Base-by-base conservation (phyloP, 2,113 vertebrate genomes). In the Oncorhynchus mykiss region DNA sequence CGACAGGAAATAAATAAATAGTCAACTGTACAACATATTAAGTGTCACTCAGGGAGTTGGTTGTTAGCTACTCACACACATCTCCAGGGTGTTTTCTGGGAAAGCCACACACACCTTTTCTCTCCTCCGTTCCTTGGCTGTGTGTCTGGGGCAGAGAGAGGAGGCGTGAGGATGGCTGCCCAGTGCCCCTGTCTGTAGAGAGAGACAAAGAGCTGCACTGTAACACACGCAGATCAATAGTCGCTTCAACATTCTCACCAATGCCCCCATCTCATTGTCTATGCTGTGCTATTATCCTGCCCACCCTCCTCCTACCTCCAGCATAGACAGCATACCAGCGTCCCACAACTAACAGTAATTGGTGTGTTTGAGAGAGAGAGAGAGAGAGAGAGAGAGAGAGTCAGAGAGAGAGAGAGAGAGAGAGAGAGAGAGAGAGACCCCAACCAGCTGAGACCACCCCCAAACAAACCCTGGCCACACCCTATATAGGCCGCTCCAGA, bases 241-340 rank as follows among this genome's bases (percentile, higher is more conserved):
- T 45, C 39, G 3, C 39, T 45, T 45, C 22, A 62, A 82, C 66
- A 27, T 54, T 59, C 54, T 60, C 70, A 25, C 70, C 70, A 78
- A 67, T 72, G 25, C 68, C 54, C 39, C 11, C 24, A 71, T 60
- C 22, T 57, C 66, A 48, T 31, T 68, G 45, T 79, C 68, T 70
- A 22, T 71, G 60, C 60, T 74, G 31, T 57, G 22, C 51, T 79
- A 80, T 59, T 76, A 65, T 81, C 66, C 20, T 70, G 64, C 70
- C 80, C 64, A 20, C 72, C 73, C 4, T 68, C 67, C 72, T 74
- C 86, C 81, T 82, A 84, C 88, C 20, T 20, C 77, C 67, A 70
- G 81, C 79, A 92, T 71, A 78, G 78, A 80, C 81, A 72, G 80
- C 90, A 89, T 87, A 79, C 85, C 86, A 77, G 45, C 66, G 1